phyloP scores from a whole-genome alignment of 2,113 vertebrate species.

The Chaenocephalus aceratus region DNA sequence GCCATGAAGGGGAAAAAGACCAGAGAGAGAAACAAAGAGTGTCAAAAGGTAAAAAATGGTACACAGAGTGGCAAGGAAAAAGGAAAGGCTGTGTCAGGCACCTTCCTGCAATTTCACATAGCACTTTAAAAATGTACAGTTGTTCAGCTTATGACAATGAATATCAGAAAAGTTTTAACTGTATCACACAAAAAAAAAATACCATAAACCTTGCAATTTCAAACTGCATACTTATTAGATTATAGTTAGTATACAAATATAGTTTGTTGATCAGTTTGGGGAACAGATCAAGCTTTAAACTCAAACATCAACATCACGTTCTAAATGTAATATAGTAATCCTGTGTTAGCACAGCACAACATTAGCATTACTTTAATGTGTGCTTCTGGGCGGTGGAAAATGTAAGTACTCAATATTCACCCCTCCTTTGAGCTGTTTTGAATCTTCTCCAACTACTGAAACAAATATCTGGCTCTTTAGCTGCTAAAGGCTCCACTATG shows the following conservation, averaged over 20 bases:
- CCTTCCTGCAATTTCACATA: neutral
- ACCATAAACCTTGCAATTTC: neutral
- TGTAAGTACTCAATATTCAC: neutral
- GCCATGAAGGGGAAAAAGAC: slow-evolving; percentile 16
- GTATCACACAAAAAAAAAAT: neutral
- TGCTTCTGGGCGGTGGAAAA: neutral
- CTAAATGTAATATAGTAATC: neutral
- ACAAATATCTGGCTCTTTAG: neutral
- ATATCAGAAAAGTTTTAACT: neutral
- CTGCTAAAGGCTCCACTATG: neutral
- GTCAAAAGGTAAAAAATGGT: neutral
- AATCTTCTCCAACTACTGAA: neutral
- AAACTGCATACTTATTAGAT: neutral
- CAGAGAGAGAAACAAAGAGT: slow-evolving; percentile 12
- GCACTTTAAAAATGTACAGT: too few species aligned
- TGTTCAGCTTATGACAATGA: neutral
- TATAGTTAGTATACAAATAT: too few species aligned
- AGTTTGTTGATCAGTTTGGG: neutral
- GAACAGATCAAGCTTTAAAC: neutral
- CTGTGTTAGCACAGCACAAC: neutral
- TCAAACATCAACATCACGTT: neutral
- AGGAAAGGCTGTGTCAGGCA: neutral
- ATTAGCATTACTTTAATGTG: neutral
- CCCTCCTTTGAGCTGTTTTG: neutral
- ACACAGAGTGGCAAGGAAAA: neutral